Conservation (phyloP, 2,888 invertebrate genomes). For the Steromphala cineraria region DNA sequence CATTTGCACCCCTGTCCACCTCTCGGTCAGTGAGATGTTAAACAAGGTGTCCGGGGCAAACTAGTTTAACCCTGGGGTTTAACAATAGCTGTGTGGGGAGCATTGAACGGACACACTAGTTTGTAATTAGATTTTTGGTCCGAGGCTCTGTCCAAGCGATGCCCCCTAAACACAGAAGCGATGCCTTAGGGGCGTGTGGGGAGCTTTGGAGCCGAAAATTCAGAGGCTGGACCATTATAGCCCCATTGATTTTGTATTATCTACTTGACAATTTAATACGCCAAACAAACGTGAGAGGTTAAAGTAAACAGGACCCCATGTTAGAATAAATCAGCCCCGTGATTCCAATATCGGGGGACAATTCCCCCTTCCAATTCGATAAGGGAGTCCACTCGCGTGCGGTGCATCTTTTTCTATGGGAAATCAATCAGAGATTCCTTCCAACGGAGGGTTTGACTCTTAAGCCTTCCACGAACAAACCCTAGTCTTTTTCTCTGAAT, state of each 20-base stretch:
- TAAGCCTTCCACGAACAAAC: slow-evolving; percentile 3
- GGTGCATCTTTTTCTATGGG: neutral
- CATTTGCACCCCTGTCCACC: neutral
- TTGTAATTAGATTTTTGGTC: slow-evolving; percentile 12
- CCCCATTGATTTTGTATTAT: slow-evolving; percentile 27
- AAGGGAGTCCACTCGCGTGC: neutral
- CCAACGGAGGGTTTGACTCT: slow-evolving; percentile 6
- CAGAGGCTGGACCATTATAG: slow-evolving; percentile 9
- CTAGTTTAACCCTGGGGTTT: slow-evolving; percentile 1
- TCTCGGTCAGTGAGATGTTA: neutral
- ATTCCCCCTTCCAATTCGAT: slow-evolving; percentile 21
- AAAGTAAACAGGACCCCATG: slow-evolving; percentile 25
- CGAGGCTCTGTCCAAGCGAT: neutral
- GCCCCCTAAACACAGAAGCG: neutral
- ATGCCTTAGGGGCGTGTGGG: neutral
- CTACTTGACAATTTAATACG: slow-evolving; percentile 27
- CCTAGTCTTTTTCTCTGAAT: slow-evolving; percentile 16
- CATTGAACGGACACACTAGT: neutral
- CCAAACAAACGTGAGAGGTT: slow-evolving; percentile 25
- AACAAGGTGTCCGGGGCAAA: slow-evolving; percentile 6
- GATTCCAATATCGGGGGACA: slow-evolving; percentile 20
- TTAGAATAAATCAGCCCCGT: slow-evolving; percentile 22
- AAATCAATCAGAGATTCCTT: slow-evolving; percentile 3
- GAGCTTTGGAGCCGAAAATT: neutral
- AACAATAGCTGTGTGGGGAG: neutral